These are phyloP conservation scores for Lemur catta DNA, from an alignment of 2,797 vertebrate genomes.

Conservation along the genomic window DNA sequence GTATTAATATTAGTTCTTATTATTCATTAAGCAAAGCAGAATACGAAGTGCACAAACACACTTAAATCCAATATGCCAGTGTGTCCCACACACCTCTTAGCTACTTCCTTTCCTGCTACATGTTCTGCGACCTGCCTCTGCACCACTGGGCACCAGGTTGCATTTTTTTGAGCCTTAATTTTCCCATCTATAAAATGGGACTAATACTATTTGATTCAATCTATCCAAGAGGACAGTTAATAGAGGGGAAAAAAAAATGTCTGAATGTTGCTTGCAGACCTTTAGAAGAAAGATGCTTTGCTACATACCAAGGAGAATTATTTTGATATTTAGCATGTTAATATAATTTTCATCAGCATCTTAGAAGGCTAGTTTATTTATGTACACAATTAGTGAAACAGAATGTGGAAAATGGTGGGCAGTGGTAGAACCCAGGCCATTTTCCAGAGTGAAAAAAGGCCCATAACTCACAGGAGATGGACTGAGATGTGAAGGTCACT, in stretches of 20 bases:
- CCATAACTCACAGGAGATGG: conserved; percentile 77
- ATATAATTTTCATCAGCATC: conserved; percentile 42
- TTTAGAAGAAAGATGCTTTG: conserved; percentile 57
- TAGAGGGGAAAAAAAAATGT: background rate
- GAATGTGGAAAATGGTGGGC: conserved; percentile 29
- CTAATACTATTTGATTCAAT: background rate
- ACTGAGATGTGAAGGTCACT: conserved; percentile 82
- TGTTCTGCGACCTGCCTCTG: background rate
- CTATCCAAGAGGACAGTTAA: background rate
- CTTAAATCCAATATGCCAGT: background rate
- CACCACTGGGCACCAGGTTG: background rate
- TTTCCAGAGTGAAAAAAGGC: conserved; percentile 60
- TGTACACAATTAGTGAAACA: conserved; percentile 39
- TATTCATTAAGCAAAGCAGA: background rate
- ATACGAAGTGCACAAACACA: background rate
- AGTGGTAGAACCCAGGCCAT: conserved; percentile 66
- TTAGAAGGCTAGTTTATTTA: conserved; percentile 62
- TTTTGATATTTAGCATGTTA: conserved; percentile 69
- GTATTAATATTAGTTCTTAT: background rate
- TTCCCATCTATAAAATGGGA: conserved; percentile 54
- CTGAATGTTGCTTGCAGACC: background rate
- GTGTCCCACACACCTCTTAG: background rate
- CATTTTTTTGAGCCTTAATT: background rate
- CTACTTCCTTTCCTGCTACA: background rate
- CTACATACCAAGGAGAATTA: conserved; percentile 48